Evolutionary conservation across 2,888 invertebrate genomes (phyloP).

Genomic region (Dynastes grantii): DNA sequence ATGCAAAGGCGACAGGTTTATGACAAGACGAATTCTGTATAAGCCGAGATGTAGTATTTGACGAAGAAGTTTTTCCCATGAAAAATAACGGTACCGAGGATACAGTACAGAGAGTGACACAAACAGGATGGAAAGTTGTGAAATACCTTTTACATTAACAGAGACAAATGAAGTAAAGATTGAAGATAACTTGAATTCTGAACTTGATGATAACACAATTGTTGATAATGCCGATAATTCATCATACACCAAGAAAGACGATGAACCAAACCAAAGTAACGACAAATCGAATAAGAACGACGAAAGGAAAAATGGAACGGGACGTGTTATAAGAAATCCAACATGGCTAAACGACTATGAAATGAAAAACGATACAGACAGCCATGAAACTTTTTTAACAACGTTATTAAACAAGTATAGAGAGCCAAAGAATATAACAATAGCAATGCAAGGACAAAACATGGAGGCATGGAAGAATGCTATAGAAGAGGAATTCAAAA

Average conservation of each 20-base stretch:
- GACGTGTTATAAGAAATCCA: neutral
- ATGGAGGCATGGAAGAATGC: slow-evolving; percentile 15
- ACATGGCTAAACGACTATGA: neutral
- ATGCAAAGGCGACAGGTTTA: no score
- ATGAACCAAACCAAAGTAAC: neutral
- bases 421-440: neutral
- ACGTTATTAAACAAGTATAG: neutral
- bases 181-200: no score
- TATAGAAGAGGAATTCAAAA: slow-evolving; percentile 6
- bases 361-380: neutral
- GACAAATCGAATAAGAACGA: neutral
- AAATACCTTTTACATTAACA: no score
- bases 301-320: neutral
- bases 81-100: neutral
- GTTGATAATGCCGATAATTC: neutral
- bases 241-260: neutral
- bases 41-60: no score
- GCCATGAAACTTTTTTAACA: neutral
- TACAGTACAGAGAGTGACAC: neutral
- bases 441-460: slow-evolving; percentile 4
- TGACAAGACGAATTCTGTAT: no score
- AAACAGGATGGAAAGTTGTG: neutral
- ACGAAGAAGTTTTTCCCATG: neutral
- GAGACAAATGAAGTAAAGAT: no score
- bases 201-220: neutral